Evolutionary conservation across 1,140 invertebrate species (phyloP).

Genomic region (Anoplophora glabripennis): DNA sequence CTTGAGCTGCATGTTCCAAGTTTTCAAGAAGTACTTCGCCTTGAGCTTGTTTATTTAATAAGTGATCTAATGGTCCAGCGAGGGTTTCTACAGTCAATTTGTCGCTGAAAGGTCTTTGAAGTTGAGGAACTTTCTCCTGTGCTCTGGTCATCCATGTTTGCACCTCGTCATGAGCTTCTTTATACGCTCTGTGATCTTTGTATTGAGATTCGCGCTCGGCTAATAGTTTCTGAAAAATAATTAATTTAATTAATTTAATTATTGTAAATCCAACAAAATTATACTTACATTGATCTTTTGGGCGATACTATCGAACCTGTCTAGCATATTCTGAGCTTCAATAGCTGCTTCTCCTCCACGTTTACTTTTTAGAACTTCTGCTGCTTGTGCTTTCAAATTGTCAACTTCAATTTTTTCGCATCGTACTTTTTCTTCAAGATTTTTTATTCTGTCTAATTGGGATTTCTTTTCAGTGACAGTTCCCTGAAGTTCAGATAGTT

Average conservation of each 20-base stretch:
- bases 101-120: conserved; percentile 80
- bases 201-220: conserved; percentile 80
- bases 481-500: conserved; percentile 71
- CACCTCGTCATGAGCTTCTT: conserved; percentile 86
- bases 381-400: conserved; percentile 77
- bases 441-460: conserved; percentile 81
- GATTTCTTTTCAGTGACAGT: conserved; percentile 81
- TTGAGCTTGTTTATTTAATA: conserved; percentile 87
- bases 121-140: conserved; percentile 82
- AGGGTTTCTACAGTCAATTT: conserved; percentile 85
- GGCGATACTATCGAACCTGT: conserved; percentile 73
- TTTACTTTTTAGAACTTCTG: conserved; percentile 82
- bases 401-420: conserved; percentile 93
- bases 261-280: conserved; percentile 22
- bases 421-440: conserved; percentile 82
- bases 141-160: conserved; percentile 80
- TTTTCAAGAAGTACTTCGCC: conserved; percentile 85
- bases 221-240: conserved; percentile 60
- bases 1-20: conserved; percentile 79
- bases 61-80: conserved; percentile 77
- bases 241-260: conserved; percentile 3
- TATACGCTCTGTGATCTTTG: conserved; percentile 82
- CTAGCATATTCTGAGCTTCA: conserved; percentile 80
- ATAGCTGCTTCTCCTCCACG: conserved; percentile 78
- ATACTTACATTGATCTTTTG: conserved; percentile 62